Conservation (phyloP, 1,140 invertebrate species). For the Drosophila triauraria region DNA sequence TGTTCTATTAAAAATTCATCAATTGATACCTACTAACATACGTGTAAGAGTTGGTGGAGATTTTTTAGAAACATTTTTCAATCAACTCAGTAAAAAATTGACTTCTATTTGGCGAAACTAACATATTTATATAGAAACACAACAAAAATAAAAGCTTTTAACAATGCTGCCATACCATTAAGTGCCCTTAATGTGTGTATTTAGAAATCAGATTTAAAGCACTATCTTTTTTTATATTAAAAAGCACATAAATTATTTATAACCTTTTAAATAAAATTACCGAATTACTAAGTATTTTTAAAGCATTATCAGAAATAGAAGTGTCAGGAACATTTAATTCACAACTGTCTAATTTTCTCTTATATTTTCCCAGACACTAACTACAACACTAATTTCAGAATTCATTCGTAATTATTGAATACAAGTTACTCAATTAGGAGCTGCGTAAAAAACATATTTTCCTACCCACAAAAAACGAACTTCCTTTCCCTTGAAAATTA, state of each 20-base stretch:
- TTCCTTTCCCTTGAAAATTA: constrained; percentile 37
- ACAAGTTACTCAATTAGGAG: constrained; percentile 13
- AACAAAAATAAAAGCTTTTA: neutral
- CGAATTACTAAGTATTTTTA: neutral
- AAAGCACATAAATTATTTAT: neutral
- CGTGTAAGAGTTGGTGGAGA: neutral
- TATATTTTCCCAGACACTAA: neutral
- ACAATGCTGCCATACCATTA: neutral
- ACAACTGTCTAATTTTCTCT: neutral
- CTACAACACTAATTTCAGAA: neutral
- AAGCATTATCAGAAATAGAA: neutral
- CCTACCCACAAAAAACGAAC: constrained; percentile 26
- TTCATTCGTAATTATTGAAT: constrained; percentile 4
- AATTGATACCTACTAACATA: constrained; percentile 1
- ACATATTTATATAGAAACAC: neutral
- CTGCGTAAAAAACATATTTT: constrained; percentile 22
- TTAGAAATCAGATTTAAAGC: neutral
- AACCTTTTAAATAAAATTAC: neutral
- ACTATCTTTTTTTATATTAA: neutral
- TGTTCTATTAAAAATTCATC: constrained; percentile 43
- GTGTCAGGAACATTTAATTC: neutral
- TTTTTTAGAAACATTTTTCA: neutral
- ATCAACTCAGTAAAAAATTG: neutral
- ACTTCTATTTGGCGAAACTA: neutral
- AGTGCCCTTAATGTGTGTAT: neutral